These are phyloP conservation scores for Muntiacus muntjak DNA, from an alignment of 2,113 vertebrate species.

Conservation along the genomic window DNA sequence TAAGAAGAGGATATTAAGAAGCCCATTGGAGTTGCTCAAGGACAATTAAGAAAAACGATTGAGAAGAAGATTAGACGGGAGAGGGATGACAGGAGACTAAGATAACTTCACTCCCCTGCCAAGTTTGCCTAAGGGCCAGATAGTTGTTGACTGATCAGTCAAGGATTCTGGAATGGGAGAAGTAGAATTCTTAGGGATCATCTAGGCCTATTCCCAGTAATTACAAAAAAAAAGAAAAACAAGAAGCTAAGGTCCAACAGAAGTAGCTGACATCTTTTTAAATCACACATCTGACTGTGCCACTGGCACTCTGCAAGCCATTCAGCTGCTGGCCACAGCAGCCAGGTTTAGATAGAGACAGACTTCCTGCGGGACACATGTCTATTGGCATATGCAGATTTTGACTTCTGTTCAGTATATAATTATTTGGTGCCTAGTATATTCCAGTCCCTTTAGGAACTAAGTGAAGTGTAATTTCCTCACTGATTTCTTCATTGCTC, in stretches of 20 bases:
- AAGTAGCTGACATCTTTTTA: not conserved
- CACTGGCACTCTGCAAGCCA: not conserved
- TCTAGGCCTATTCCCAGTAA: not conserved
- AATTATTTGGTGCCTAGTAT: not conserved
- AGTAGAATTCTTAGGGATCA: not conserved
- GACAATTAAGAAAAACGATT: not conserved
- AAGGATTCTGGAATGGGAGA: not conserved
- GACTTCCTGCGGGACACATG: fast-evolving
- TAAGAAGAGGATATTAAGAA: not conserved
- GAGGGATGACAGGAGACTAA: not conserved
- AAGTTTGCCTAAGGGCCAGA: not conserved
- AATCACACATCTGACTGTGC: not conserved
- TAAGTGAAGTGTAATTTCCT: not conserved
- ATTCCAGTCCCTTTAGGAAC: not conserved
- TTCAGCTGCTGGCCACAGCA: not conserved
- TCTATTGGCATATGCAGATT: not conserved
- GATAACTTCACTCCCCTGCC: not conserved
- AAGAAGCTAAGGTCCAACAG: not conserved
- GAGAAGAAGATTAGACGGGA: not conserved
- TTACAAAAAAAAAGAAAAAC: not conserved
- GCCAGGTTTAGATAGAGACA: not conserved
- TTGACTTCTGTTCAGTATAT: not conserved
- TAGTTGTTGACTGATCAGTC: not conserved
- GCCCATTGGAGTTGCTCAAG: not conserved
- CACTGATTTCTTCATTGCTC: not conserved